phyloP scores from a whole-genome alignment of 2,888 invertebrate genomes.

The Papilio gigon region DNA sequence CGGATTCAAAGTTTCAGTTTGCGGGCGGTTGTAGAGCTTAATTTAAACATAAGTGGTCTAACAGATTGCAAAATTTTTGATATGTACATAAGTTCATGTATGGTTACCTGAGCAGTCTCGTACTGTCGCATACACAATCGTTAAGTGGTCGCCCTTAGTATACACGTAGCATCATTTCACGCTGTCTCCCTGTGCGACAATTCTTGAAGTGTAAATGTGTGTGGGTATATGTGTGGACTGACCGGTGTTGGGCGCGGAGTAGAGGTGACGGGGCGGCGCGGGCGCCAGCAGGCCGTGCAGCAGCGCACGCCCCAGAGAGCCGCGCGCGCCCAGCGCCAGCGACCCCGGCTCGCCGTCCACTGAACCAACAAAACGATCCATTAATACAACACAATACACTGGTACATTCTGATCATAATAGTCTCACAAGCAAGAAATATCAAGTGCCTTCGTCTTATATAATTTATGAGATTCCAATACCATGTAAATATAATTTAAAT shows the following conservation, averaged over 20 bases:
- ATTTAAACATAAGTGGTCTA: background rate
- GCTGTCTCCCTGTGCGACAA: too few species aligned
- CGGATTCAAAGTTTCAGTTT: background rate
- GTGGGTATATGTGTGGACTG: slow-evolving; percentile 47
- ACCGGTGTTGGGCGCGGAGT: slow-evolving; percentile 87
- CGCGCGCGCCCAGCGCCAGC: slow-evolving; percentile 79
- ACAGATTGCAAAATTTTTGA: background rate
- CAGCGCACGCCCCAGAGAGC: slow-evolving; percentile 78
- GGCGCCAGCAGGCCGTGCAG: slow-evolving; percentile 85
- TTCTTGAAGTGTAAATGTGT: background rate
- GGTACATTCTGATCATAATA: too few species aligned
- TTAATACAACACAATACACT: slow-evolving; percentile 8
- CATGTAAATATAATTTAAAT: background rate
- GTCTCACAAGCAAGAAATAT: too few species aligned
- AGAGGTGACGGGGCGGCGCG: slow-evolving; percentile 80
- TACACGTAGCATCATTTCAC: too few species aligned
- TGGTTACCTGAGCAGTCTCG: too few species aligned
- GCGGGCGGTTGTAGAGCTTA: slow-evolving; percentile 1
- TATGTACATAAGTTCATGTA: too few species aligned
- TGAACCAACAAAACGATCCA: slow-evolving; percentile 57
- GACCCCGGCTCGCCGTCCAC: slow-evolving; percentile 84
- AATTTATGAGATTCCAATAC: too few species aligned
- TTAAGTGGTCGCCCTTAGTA: background rate
- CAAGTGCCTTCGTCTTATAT: too few species aligned
- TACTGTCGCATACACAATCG: too few species aligned